These are phyloP conservation scores for Xenus cinereus DNA, from an alignment of 2,113 vertebrate genomes.

Conservation along the genomic window DNA sequence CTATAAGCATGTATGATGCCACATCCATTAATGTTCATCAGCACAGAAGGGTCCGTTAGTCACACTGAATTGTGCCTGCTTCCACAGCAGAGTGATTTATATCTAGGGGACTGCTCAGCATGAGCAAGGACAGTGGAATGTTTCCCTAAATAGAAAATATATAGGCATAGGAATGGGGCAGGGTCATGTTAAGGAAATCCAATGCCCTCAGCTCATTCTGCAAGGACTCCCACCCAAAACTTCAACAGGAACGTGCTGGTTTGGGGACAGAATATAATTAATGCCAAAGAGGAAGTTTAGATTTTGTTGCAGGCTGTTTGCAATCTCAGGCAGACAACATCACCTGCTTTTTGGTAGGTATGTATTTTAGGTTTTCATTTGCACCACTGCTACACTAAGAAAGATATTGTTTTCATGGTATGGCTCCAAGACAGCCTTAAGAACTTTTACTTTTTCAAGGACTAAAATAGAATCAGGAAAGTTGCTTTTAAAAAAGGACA, in stretches of 20 bases:
- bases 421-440: not conserved
- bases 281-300: not conserved
- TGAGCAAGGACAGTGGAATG: constrained; percentile 65
- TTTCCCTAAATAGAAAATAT: constrained; percentile 67
- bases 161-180: constrained; percentile 40
- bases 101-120: constrained; percentile 17
- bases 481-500: not conserved
- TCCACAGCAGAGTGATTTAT: constrained; percentile 56
- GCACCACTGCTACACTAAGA: not conserved
- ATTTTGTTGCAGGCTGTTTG: not conserved
- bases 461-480: not conserved
- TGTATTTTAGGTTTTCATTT: not conserved
- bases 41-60: constrained; percentile 38
- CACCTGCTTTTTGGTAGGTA: not conserved
- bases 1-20: not conserved
- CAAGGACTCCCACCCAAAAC: not conserved
- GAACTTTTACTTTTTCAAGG: not conserved
- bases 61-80: constrained; percentile 49
- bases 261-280: not conserved
- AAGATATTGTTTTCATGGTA: not conserved
- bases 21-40: constrained; percentile 57
- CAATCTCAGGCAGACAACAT: not conserved
- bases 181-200: constrained; percentile 42
- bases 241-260: not conserved
- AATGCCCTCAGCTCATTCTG: not conserved